Evolutionary conservation across 2,113 vertebrate genomes (phyloP), one percentile per base, ranked within the genome.

Genomic region (Aptenodytes patagonicus): DNA sequence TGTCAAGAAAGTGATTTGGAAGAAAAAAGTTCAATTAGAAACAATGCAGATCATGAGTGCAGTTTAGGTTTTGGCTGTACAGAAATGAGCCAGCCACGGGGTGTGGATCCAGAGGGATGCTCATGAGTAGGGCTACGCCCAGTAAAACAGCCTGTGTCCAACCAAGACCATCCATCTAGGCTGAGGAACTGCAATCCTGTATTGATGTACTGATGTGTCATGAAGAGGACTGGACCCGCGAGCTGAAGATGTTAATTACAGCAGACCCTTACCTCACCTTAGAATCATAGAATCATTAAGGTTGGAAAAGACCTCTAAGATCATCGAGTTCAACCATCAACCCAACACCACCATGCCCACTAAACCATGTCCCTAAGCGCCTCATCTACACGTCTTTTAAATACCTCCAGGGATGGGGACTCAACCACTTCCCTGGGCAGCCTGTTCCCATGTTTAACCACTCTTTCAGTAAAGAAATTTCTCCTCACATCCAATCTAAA

Each of bases 221-320:
- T 0, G 0, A 24, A 70, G n/a, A 36, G 51, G 12, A 62, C 65
- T 83, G 69, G 47, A 69, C 18, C 32, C 0, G 0, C 0, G 15
- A 69, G 44, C 52, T 78, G 62, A 49, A 70, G 87, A 1, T 70
- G 66, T 58, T 73, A 72, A 77, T 79, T 77, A 55, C 57, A 80
- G 7, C 68, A 87, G 76, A 64, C 34, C 66, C 40, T 54, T 24
- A 2, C 51, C 38, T 80, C 68, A 69, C 80, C 66, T 42, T 42
- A 42, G 42, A 42, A 42, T 42, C 42, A 16, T 42, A 42, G 42
- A 42, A 42, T 42, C 42, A 16, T 42, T 42, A 42, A 42, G 42
- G 42, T 42, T 42, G 42, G 42, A 42, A 42, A 42, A 42, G 42
- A 42, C 14, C 42, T 42, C 42, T 42, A 2, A 42, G 42, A 16